Conservation (phyloP, 2,797 vertebrate species). For the Prionace glauca region DNA sequence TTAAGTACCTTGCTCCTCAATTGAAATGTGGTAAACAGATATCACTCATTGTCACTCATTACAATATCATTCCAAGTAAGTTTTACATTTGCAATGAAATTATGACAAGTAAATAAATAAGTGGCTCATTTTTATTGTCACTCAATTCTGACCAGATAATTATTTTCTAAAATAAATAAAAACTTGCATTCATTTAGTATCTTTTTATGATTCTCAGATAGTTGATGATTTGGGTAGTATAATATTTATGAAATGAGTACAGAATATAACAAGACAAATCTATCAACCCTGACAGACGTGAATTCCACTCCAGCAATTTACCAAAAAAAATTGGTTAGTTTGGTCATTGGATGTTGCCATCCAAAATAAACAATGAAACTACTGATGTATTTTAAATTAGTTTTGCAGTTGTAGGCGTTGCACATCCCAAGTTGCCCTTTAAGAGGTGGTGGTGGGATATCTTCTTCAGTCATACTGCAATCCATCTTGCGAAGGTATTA, state of each 20-base stretch:
- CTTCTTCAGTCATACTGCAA: no score
- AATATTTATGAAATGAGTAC: background rate
- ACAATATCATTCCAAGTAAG: background rate
- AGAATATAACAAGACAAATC: background rate
- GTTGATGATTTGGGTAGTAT: background rate
- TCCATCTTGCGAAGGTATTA: no score
- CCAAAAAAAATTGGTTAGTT: background rate
- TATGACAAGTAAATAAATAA: background rate
- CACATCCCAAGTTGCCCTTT: background rate
- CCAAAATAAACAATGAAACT: no score
- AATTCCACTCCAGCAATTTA: background rate
- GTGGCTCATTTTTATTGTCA: background rate
- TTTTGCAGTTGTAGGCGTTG: background rate
- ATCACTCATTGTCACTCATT: background rate
- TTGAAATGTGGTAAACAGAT: background rate
- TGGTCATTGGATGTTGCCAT: no score
- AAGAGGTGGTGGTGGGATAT: background rate
- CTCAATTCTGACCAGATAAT: background rate
- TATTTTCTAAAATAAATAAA: background rate
- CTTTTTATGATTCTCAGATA: background rate
- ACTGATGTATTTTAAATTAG: background rate
- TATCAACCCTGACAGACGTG: background rate
- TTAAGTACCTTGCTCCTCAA: background rate
- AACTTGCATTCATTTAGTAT: background rate
- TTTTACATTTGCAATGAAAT: background rate